Percentiles rank a stretch among this genome's conserved stretches.
Conservation (phyloP, 1,140 invertebrate genomes). For the Trachymyrmex cornetzi region DNA sequence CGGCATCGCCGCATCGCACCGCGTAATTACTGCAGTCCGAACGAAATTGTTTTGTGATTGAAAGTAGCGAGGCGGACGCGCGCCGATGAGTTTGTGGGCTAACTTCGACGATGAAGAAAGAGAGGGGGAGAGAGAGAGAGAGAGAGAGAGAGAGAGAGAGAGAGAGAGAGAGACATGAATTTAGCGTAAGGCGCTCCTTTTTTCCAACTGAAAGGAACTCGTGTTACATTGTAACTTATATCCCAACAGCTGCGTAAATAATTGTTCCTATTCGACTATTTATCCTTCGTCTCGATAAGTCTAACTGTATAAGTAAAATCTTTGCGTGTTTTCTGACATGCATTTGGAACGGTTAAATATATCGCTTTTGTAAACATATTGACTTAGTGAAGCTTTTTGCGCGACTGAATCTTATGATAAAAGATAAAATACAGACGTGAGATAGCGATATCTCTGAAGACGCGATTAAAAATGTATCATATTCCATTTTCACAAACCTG, state of each 20-base stretch:
- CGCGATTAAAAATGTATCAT: neutral
- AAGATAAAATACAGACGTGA: neutral
- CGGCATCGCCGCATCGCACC: neutral
- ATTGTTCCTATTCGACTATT: no score
- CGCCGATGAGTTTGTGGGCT: constrained; percentile 16
- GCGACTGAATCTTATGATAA: neutral
- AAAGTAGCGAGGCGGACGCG: constrained; percentile 26
- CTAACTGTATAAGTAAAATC: neutral
- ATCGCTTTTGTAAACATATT: constrained; percentile 10
- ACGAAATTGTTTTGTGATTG: constrained; percentile 12
- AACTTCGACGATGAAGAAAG: neutral
- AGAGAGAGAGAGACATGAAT: neutral
- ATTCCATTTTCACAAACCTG: no score
- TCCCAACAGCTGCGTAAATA: neutral
- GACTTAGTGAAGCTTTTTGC: neutral
- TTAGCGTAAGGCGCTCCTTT: neutral
- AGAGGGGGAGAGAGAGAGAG: neutral
- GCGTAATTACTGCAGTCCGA: constrained; percentile 23
- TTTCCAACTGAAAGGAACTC: neutral
- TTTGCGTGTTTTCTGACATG: neutral
- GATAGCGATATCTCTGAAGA: neutral
- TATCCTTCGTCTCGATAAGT: neutral
- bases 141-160: neutral
- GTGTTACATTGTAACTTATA: neutral
- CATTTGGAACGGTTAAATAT: neutral